Evolutionary conservation across 1,140 invertebrate species (phyloP).

Genomic region (Geopemphigus sp.): DNA sequence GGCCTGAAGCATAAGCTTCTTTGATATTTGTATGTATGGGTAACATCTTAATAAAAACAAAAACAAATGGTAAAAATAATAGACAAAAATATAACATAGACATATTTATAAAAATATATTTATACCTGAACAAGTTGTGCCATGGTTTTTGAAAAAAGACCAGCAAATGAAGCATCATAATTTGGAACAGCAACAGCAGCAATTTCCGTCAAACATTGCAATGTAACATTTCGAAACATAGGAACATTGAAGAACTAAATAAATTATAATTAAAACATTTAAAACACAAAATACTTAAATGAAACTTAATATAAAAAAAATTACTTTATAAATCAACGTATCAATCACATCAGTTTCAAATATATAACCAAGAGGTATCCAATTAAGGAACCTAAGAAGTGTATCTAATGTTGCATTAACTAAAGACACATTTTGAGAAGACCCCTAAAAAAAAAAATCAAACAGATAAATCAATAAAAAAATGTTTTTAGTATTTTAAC

Average conservation of each 20-base stretch:
- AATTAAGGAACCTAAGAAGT: slow-evolving; percentile 93
- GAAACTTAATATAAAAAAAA: slow-evolving; percentile 13
- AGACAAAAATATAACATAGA: background rate
- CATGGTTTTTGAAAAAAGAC: slow-evolving; percentile 87
- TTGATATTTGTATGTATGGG: slow-evolving; percentile 87
- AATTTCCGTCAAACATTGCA: slow-evolving; percentile 98
- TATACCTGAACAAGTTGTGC: slow-evolving; percentile 73
- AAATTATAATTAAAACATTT: slow-evolving; percentile 66
- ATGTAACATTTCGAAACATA: slow-evolving; percentile 95
- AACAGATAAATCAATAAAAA: background rate
- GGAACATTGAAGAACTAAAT: slow-evolving; percentile 93
- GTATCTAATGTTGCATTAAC: slow-evolving; percentile 95
- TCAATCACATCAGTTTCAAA: slow-evolving; percentile 98
- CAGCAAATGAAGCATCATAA: slow-evolving; percentile 90
- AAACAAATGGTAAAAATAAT: slow-evolving; percentile 42
- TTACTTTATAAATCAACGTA: slow-evolving; percentile 88
- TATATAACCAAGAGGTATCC: slow-evolving; percentile 99
- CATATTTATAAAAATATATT: background rate
- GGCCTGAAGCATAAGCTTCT: slow-evolving; percentile 86
- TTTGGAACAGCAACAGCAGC: slow-evolving; percentile 81
- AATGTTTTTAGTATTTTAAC: background rate
- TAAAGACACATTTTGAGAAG: slow-evolving; percentile 92
- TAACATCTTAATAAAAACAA: slow-evolving; percentile 67
- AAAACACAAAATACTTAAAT: background rate
- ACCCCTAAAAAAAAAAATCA: slow-evolving; percentile 64